A percentile compares a stretch with the other conserved stretches of the same genome.
Conservation (phyloP, 2,113 vertebrate species). For the Melozone crissalis region DNA sequence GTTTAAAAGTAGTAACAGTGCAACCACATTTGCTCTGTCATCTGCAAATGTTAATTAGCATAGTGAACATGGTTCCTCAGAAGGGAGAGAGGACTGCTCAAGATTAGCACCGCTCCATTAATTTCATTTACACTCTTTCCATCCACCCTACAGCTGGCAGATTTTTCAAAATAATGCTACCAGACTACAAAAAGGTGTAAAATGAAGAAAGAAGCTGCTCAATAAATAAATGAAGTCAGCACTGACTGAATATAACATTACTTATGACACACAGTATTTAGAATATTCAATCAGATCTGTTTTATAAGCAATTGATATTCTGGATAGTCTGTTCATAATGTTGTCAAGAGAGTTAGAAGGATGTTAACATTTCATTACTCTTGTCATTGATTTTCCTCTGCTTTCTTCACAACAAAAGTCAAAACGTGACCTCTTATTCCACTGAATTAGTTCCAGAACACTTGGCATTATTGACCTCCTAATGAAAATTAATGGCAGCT, state of each 20-base stretch:
- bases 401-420: constrained; percentile 64
- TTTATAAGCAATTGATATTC: constrained; percentile 56
- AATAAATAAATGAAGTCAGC: constrained; percentile 4
- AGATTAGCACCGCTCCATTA: background rate
- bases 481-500: constrained; percentile 65
- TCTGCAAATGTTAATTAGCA: background rate
- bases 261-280: background rate
- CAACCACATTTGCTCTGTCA: background rate
- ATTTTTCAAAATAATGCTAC: background rate
- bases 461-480: constrained; percentile 61
- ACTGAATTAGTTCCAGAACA: constrained; percentile 60
- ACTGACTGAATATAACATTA: constrained; percentile 2
- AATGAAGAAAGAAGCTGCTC: background rate
- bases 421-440: constrained; percentile 52
- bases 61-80: background rate
- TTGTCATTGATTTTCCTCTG: constrained; percentile 64
- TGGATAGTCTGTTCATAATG: constrained; percentile 3
- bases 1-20: background rate
- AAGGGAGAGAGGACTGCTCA: background rate
- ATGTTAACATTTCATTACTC: constrained; percentile 65
- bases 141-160: background rate
- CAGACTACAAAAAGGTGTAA: background rate
- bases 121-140: background rate
- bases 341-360: constrained; percentile 38
- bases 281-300: constrained; percentile 28